These are phyloP conservation scores for Ochropleura leucogaster DNA, from an alignment of 2,888 invertebrate species.

Conservation along the genomic window DNA sequence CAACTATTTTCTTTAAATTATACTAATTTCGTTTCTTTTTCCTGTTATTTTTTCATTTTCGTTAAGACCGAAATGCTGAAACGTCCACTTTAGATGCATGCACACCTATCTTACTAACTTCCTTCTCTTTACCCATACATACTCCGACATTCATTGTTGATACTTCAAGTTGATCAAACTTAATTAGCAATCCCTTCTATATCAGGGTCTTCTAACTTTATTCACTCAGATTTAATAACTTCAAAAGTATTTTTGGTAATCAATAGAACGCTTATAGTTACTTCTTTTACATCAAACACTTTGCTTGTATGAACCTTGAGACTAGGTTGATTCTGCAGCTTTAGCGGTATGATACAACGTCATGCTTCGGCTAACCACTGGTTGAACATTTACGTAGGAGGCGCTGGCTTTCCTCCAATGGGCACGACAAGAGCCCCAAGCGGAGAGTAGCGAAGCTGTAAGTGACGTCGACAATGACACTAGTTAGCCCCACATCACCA, in stretches of 20 bases:
- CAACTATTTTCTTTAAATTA: conserved; percentile 2
- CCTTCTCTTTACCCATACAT: conserved; percentile 39
- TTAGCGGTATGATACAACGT: conserved; percentile 59
- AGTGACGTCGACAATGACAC: conserved; percentile 83
- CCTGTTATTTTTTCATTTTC: conserved; percentile 9
- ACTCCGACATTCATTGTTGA: conserved; percentile 29
- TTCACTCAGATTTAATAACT: conserved; percentile 23
- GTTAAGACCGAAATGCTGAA: neutral
- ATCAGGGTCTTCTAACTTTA: conserved; percentile 36
- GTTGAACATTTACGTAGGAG: conserved; percentile 86
- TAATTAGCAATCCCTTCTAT: conserved; percentile 43
- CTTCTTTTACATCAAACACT: conserved; percentile 51
- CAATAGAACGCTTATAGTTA: conserved; percentile 56
- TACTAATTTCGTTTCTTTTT: conserved; percentile 15
- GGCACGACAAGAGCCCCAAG: conserved; percentile 85
- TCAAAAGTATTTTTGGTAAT: conserved; percentile 32
- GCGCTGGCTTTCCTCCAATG: conserved; percentile 87
- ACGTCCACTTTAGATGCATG: conserved; percentile 24
- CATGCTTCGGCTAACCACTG: conserved; percentile 83
- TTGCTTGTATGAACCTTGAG: conserved; percentile 53
- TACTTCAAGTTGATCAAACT: conserved; percentile 34
- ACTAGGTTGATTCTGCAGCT: conserved; percentile 54
- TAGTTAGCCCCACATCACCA: conserved; percentile 77
- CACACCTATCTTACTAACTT: conserved; percentile 20
- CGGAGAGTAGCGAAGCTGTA: conserved; percentile 88